phyloP scores from a whole-genome alignment of 2,113 vertebrate genomes.

The Cathartes aura region DNA sequence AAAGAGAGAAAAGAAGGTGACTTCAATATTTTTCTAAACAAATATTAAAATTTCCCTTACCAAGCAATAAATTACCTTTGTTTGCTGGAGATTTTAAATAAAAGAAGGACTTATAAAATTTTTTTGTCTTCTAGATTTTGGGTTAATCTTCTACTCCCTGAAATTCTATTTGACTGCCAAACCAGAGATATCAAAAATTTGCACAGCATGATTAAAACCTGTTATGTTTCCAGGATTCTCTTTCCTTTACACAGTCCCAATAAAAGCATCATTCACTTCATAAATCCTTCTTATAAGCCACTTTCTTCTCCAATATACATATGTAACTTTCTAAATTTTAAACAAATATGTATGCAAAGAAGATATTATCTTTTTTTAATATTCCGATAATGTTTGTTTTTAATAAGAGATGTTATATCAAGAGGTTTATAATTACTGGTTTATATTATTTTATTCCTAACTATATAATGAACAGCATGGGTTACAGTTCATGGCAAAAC shows the following conservation, averaged over 20 bases:
- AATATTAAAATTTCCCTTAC: not conserved
- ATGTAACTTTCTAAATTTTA: not conserved
- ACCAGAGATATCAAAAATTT: not conserved
- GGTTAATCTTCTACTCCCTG: not conserved
- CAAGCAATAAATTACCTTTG: not conserved
- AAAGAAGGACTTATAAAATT: not conserved
- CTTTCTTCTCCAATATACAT: not conserved
- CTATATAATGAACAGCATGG: not conserved
- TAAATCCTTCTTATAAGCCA: not conserved
- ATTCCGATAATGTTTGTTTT: not conserved
- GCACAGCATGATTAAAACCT: not conserved
- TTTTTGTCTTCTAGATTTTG: not conserved
- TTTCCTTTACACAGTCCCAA: not conserved
- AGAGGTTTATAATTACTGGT: not conserved
- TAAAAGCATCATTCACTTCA: not conserved
- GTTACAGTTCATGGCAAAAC: not conserved
- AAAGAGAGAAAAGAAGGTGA: not conserved
- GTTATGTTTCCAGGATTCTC: not conserved
- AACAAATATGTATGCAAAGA: not conserved
- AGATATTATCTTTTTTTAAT: not conserved
- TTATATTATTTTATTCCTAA: not conserved
- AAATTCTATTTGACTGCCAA: not conserved
- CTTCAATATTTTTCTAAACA: not conserved
- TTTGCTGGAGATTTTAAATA: not conserved
- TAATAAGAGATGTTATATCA: not conserved